Evolutionary conservation across 2,888 invertebrate genomes (phyloP).

Genomic region (Thecocarcelia acutangulata): DNA sequence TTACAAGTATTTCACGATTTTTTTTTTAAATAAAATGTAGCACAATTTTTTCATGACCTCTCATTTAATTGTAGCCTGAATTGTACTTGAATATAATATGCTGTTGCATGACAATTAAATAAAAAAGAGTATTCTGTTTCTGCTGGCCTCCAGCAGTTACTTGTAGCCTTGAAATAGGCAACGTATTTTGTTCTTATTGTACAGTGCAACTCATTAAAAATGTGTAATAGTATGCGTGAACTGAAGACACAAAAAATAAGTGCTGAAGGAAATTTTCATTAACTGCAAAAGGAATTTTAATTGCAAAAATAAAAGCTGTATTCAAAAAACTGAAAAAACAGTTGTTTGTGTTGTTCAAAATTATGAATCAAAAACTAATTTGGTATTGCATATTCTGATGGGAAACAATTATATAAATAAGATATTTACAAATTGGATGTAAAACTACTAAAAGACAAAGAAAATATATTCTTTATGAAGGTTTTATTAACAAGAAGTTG

Average conservation of each 20-base stretch:
- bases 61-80: conserved; percentile 27
- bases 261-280: conserved; percentile 5
- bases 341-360: not conserved
- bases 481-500: too few species aligned
- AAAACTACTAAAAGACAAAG: too few species aligned
- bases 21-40: not conserved
- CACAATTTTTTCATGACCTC: not conserved
- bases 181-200: not conserved
- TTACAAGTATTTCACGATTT: too few species aligned
- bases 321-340: not conserved
- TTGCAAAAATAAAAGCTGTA: not conserved
- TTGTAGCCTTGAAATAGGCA: conserved; percentile 44
- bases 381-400: too few species aligned
- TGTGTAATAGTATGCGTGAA: not conserved
- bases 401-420: too few species aligned
- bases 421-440: too few species aligned
- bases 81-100: not conserved
- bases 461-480: too few species aligned
- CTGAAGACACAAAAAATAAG: not conserved
- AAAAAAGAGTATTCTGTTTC: conserved; percentile 11
- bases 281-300: conserved; percentile 8
- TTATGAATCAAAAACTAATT: too few species aligned
- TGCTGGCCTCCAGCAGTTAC: conserved; percentile 10
- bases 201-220: not conserved
- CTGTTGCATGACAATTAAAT: conserved; percentile 40